A percentile compares a stretch with the other conserved stretches of the same genome.
These are phyloP conservation scores for Sciaenops ocellatus DNA, from an alignment of 2,797 vertebrate species.

Conservation along the genomic window DNA sequence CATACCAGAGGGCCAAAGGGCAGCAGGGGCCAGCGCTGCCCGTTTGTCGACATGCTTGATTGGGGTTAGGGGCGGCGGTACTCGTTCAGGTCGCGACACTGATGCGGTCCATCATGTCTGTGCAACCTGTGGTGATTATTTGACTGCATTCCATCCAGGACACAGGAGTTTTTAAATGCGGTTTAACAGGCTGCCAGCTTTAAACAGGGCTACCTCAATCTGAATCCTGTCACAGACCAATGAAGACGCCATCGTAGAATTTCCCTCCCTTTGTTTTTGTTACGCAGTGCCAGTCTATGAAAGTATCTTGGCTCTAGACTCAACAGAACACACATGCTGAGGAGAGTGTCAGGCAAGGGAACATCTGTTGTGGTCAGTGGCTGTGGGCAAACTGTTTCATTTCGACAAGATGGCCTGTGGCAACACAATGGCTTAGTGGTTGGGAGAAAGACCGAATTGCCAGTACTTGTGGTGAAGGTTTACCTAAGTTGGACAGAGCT, in stretches of 20 bases:
- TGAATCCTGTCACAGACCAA: conserved; percentile 63
- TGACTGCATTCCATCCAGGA: conserved; percentile 56
- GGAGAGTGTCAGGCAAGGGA: conserved; percentile 71
- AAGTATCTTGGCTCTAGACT: conserved; percentile 81
- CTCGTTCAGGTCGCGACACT: conserved; percentile 53
- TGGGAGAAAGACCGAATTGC: conserved; percentile 69
- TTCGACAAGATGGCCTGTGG: conserved; percentile 80
- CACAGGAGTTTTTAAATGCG: conserved; percentile 44
- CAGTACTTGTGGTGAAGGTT: conserved; percentile 76
- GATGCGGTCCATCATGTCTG: conserved; percentile 50
- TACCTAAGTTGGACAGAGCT: conserved; percentile 75
- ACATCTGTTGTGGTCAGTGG: conserved; percentile 84
- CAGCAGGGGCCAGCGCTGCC: conserved; percentile 55
- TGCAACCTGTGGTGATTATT: conserved; percentile 60
- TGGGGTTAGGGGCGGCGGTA: conserved; percentile 23
- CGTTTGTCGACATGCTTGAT: conserved; percentile 65
- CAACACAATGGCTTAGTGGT: conserved; percentile 82
- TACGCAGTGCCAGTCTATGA: conserved; percentile 76
- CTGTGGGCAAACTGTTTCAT: conserved; percentile 79
- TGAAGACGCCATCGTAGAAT: conserved; percentile 71
- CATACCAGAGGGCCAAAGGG: conserved; percentile 73
- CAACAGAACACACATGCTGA: conserved; percentile 83
- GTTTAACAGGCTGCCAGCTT: conserved; percentile 58
- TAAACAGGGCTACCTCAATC: conserved; percentile 60
- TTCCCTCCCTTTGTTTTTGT: conserved; percentile 79